A percentile compares a stretch with the other conserved stretches of the same genome.
Evolutionary conservation across 2,797 vertebrate genomes (phyloP).

Genomic region (Benthosema pterotum): DNA sequence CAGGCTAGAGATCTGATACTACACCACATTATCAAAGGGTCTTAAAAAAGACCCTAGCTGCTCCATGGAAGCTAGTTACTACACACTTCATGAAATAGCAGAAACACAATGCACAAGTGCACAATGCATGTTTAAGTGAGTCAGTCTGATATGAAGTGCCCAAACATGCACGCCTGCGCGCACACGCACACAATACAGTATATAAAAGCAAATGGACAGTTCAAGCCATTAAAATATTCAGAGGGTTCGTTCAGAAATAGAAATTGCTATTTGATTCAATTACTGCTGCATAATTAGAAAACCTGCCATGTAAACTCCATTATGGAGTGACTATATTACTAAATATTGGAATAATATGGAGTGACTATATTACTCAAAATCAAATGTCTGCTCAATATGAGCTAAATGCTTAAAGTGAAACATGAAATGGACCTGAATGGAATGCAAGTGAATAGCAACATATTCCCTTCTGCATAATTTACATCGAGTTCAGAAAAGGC

Average conservation of each 20-base stretch:
- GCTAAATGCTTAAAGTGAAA: slow-evolving; percentile 48
- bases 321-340: slow-evolving; percentile 41
- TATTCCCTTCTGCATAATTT: slow-evolving; percentile 34
- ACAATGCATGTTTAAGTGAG: slow-evolving; percentile 1
- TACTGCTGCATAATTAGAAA: slow-evolving; percentile 39
- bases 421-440: slow-evolving; percentile 33
- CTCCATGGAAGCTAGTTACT: too few species aligned
- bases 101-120: not conserved
- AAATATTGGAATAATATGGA: slow-evolving; percentile 35
- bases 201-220: slow-evolving; percentile 30
- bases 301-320: slow-evolving; percentile 29
- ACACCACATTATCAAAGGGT: slow-evolving; percentile 60
- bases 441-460: slow-evolving; percentile 29
- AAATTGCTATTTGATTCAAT: slow-evolving; percentile 58
- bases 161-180: too few species aligned
- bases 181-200: slow-evolving; percentile 2
- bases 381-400: slow-evolving; percentile 42
- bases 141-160: too few species aligned
- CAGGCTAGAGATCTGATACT: slow-evolving; percentile 57
- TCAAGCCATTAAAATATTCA: slow-evolving; percentile 4
- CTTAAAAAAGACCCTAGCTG: slow-evolving; percentile 30
- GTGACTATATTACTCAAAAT: slow-evolving; percentile 30
- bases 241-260: slow-evolving; percentile 29
- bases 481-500: slow-evolving; percentile 13
- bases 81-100: slow-evolving; percentile 24